These are phyloP conservation scores for Carduelis carduelis DNA, from an alignment of 2,797 vertebrate genomes.

Conservation along the genomic window DNA sequence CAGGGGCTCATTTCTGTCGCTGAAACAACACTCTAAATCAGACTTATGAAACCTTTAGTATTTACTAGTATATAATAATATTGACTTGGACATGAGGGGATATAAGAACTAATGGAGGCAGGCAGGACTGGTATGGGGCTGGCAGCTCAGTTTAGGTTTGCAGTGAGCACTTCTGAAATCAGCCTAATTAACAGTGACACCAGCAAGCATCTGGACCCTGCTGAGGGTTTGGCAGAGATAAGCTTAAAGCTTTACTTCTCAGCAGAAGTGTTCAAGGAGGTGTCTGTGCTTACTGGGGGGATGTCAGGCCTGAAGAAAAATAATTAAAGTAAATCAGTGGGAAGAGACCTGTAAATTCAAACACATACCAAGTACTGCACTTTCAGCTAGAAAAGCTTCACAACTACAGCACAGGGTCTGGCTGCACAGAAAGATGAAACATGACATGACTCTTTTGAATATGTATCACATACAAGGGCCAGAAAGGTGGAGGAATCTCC, in stretches of 20 bases:
- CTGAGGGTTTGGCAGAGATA: conserved; percentile 16
- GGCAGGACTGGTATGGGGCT: background rate
- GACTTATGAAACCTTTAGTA: conserved; percentile 32
- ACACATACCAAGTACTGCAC: background rate
- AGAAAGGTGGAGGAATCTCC: background rate
- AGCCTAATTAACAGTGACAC: conserved; percentile 45
- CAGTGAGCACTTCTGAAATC: background rate
- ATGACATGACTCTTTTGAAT: background rate
- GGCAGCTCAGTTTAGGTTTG: conserved; percentile 23
- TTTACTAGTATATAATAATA: conserved; percentile 21
- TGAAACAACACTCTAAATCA: conserved; percentile 25
- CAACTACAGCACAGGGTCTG: background rate
- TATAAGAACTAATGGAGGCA: background rate
- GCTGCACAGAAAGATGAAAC: background rate
- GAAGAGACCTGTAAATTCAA: background rate
- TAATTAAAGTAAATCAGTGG: conserved; percentile 30
- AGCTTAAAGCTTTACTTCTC: conserved; percentile 2
- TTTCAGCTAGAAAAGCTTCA: background rate
- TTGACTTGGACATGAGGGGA: conserved; percentile 23
- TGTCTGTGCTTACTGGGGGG: background rate
- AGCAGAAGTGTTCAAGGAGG: background rate
- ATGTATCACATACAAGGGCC: background rate
- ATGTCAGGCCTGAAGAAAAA: conserved; percentile 9
- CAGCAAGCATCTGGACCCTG: background rate
- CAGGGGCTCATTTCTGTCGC: conserved; percentile 14